Evolutionary conservation across 1,140 invertebrate species (phyloP).

Genomic region (Trinorchestia longiramus): DNA sequence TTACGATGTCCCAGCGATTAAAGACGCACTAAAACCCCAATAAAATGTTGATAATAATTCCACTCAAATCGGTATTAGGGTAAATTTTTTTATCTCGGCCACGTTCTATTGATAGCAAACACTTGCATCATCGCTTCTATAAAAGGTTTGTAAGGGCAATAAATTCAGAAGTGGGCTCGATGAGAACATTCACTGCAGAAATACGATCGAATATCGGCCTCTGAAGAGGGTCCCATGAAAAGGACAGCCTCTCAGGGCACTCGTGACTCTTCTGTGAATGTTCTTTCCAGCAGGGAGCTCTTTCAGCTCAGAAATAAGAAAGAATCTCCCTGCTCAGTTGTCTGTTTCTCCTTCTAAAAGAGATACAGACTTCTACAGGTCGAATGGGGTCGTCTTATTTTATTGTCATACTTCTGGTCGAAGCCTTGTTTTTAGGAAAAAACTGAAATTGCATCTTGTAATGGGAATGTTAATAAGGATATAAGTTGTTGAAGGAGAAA

Average conservation of each 20-base stretch:
- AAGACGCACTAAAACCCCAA: background rate
- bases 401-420: background rate
- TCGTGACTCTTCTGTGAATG: conserved; percentile 40
- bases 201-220: conserved; percentile 50
- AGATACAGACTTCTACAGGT: conserved; percentile 30
- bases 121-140: conserved; percentile 50
- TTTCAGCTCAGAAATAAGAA: background rate
- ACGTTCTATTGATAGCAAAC: conserved; percentile 51
- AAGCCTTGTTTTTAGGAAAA: background rate
- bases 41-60: background rate
- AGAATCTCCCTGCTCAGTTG: background rate
- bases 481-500: too few relatives aligned
- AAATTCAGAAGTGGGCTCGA: conserved; percentile 7
- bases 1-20: background rate
- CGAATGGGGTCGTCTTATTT: background rate
- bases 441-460: too few relatives aligned
- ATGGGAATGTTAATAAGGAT: too few relatives aligned
- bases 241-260: conserved; percentile 6
- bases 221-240: conserved; percentile 31
- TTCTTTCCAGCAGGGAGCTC: background rate
- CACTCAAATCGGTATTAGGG: conserved; percentile 18
- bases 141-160: conserved; percentile 28
- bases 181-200: conserved; percentile 37
- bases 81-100: conserved; percentile 25
- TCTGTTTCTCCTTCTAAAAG: conserved; percentile 4